Percentiles rank a stretch among this genome's conserved stretches.
Conservation (phyloP, 2,797 vertebrate genomes). For the Molothrus ater region DNA sequence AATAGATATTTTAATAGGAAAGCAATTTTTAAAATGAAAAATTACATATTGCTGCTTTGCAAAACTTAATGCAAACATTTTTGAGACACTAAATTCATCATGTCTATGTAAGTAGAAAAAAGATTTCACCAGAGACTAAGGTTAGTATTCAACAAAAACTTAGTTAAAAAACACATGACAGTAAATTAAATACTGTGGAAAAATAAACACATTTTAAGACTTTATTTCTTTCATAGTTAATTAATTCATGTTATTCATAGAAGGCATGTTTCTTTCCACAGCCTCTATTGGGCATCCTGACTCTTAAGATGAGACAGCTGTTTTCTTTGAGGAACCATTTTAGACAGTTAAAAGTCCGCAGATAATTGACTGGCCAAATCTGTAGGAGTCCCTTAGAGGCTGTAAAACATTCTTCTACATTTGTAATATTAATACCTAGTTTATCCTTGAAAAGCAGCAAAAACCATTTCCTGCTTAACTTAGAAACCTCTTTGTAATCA, state of each 20-base stretch:
- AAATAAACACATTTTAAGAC: neutral
- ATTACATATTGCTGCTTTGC: neutral
- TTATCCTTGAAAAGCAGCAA: neutral
- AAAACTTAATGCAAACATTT: neutral
- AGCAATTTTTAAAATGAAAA: neutral
- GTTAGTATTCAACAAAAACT: neutral
- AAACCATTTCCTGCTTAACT: neutral
- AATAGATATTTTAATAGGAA: neutral
- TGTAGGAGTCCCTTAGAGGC: neutral
- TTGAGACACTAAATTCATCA: neutral
- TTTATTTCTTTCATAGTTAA: neutral
- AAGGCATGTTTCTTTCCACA: neutral
- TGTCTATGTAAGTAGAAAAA: neutral
- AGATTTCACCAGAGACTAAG: neutral
- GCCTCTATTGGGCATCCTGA: neutral
- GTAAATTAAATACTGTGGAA: neutral
- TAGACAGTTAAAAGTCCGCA: slow-evolving; percentile 7
- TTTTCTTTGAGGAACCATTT: slow-evolving; percentile 31
- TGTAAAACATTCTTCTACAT: neutral
- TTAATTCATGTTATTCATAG: neutral
- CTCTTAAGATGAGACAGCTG: neutral
- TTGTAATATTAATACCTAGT: neutral
- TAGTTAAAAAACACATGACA: neutral
- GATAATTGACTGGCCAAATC: neutral
- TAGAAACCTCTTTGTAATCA: neutral